phyloP scores from a whole-genome alignment of 2,888 invertebrate genomes.

The Diarsia rubi region DNA sequence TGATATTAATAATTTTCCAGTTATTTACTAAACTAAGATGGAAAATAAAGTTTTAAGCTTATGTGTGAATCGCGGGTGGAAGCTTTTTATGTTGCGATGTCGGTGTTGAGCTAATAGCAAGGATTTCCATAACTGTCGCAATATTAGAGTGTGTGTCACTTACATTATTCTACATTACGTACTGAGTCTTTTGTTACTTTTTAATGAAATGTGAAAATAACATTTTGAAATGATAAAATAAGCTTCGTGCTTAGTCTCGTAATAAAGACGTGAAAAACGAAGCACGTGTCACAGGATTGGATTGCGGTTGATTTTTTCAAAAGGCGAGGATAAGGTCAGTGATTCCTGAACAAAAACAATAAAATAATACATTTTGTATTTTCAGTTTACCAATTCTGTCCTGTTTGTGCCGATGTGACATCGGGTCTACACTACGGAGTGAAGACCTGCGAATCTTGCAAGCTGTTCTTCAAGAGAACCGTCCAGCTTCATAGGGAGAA shows the following conservation, averaged over 20 bases:
- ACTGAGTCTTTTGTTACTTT: neutral
- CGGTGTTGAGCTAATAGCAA: neutral
- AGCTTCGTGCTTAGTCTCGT: neutral
- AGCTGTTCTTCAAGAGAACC: constrained; percentile 80
- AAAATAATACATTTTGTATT: constrained; percentile 32
- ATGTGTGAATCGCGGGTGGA: neutral
- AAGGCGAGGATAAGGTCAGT: neutral
- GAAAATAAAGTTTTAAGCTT: neutral
- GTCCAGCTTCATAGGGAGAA: constrained; percentile 70
- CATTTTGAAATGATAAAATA: neutral
- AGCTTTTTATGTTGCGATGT: neutral
- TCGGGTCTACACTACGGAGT: constrained; percentile 78
- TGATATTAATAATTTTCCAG: neutral
- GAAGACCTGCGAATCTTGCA: constrained; percentile 79
- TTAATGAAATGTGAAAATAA: neutral
- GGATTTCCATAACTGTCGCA: neutral
- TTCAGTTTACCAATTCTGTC: constrained; percentile 65
- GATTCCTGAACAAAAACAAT: neutral
- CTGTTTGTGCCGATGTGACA: constrained; percentile 74
- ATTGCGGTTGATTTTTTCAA: neutral
- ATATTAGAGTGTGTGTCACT: neutral
- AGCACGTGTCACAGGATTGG: neutral
- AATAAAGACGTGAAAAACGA: neutral
- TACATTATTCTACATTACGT: neutral
- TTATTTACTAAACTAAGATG: neutral